A percentile compares a stretch with the other conserved stretches of the same genome.
Evolutionary conservation across 2,888 invertebrate genomes (phyloP).

Genomic region (Maniola hyperantus): DNA sequence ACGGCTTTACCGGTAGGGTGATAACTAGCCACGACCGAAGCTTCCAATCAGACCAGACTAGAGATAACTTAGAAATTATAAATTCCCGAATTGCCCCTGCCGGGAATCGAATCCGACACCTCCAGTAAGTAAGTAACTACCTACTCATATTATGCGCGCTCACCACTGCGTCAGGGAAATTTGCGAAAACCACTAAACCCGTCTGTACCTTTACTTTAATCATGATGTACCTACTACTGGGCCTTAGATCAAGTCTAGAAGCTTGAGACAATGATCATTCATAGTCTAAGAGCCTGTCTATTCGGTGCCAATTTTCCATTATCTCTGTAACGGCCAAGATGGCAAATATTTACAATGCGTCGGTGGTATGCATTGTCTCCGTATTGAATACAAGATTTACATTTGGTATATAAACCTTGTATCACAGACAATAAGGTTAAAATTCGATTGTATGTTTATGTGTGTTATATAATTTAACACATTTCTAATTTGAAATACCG

Average conservation of each 20-base stretch:
- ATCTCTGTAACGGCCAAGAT: conserved; percentile 58
- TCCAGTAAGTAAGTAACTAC: too few relatives aligned
- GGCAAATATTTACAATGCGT: conserved; percentile 60
- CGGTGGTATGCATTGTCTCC: conserved; percentile 58
- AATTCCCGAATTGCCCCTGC: too few relatives aligned
- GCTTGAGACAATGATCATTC: conserved; percentile 55
- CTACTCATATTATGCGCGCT: too few relatives aligned
- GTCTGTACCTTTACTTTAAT: too few relatives aligned
- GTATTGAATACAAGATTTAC: conserved; percentile 53
- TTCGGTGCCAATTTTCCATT: conserved; percentile 70
- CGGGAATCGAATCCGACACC: too few relatives aligned
- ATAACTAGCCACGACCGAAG: too few relatives aligned
- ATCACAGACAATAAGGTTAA: conserved; percentile 41
- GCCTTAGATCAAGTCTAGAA: conserved; percentile 39
- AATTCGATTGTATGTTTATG: conserved; percentile 38
- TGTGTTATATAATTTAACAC: conserved; percentile 13
- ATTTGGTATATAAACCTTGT: conserved; percentile 42
- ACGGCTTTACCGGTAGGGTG: too few relatives aligned
- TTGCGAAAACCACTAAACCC: too few relatives aligned
- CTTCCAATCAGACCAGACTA: too few relatives aligned
- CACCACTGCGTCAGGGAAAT: too few relatives aligned
- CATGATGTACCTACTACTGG: too few relatives aligned
- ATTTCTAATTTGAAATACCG: conserved; percentile 30
- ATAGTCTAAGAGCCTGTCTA: conserved; percentile 57
- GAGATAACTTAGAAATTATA: too few relatives aligned